Base-by-base conservation (phyloP, 2,797 vertebrate species). In the Rhinella marina region DNA sequence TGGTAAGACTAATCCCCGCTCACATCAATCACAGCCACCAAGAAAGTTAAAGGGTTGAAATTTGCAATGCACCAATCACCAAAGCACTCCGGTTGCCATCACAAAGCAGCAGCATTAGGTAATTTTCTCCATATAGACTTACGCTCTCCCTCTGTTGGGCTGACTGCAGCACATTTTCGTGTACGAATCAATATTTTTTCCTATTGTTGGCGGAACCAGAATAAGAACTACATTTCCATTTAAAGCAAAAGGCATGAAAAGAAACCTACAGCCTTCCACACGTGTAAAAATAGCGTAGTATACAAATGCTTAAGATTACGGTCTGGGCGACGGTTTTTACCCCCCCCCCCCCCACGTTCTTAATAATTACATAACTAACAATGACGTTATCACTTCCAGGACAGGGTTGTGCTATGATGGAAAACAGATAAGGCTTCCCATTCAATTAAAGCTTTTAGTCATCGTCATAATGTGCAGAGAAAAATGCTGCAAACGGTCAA, bases 71-170 rank as follows among this genome's bases (percentile, higher is more conserved):
- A 68, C 88, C 79, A 82, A 86, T 89, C 80, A 68, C 25, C 85
- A 16, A 56, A 73, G 81, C 85, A 78, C 62, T 84, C 14, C 14
- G 84, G 81, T 80, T 89, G 75, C 81, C 79, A 89, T 76, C 81
- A 79, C 80, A 80, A 83, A 83, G 50, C 80, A 80, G 88, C 88
- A 89, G 85, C 73, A 89, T 89, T 89, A 89, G 84, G 85, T 89
- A 83, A 87, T 87, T 61, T 84, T 41, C 85, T 86, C 80, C 54
- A 87, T 84, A 82, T 88, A 88, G 87, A 75, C 88, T 89, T 85
- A 57, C 76, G 70, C 48, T 83, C 88, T 86, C 88, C 85, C 88
- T 86, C 88, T 89, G 32, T 82, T 89, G 85, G 88, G 73, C 64
- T 73, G 50, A 80, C 73, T 64, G 82, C 72, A 29, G 66, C 70